These are phyloP conservation scores for Mastomys natalensis DNA, from an alignment of 2,113 vertebrate genomes.

Conservation along the genomic window DNA sequence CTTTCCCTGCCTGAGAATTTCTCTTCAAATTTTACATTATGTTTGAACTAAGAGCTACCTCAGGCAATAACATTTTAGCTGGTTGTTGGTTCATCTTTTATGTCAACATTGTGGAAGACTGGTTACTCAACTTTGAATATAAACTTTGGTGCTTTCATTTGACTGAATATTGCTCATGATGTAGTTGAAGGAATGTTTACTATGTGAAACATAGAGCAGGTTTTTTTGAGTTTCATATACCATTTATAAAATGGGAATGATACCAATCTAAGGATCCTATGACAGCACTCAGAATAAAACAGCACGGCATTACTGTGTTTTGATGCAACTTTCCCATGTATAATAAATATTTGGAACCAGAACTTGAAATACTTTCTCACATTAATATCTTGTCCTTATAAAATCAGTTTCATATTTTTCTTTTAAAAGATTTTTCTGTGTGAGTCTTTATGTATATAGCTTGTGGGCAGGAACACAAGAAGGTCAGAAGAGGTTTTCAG, in stretches of 20 bases:
- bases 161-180: background rate
- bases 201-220: background rate
- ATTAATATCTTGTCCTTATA: background rate
- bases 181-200: background rate
- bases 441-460: no score
- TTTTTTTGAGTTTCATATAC: background rate
- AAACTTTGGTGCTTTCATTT: background rate
- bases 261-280: background rate
- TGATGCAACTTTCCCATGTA: background rate
- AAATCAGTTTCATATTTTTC: background rate
- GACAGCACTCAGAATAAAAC: background rate
- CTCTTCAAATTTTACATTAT: background rate
- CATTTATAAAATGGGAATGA: constrained; percentile 20
- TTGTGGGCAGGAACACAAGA: background rate
- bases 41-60: background rate
- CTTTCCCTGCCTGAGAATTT: background rate
- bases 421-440: background rate
- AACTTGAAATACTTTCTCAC: background rate
- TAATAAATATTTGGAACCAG: background rate
- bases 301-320: background rate
- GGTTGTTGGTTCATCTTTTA: background rate
- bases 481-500: background rate
- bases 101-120: background rate
- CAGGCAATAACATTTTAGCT: background rate
- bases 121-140: background rate